Evolutionary conservation across 2,797 vertebrate species (phyloP), one percentile per base, ranked within the genome.

Genomic region (Poeciliopsis turneri): DNA sequence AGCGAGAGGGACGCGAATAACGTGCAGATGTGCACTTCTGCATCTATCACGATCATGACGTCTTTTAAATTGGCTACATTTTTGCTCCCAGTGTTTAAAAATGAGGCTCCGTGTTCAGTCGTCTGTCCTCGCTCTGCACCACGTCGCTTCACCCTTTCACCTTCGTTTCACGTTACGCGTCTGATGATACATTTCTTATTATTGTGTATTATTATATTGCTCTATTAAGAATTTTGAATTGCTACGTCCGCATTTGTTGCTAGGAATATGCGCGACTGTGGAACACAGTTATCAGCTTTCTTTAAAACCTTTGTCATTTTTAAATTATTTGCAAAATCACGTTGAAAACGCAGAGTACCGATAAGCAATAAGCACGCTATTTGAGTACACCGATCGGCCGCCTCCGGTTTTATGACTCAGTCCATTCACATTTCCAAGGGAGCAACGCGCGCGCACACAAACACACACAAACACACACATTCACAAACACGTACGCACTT

Each of bases 361-460:
- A 30, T 7, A 57, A n/a, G 49, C 49, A 51, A 88, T 83, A 86
- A 86, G 85, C 88, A 86, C 28, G 81, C 90, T 82, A 81, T 92
- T 87, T 84, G 83, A 86, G 82, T 80, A 69, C 76, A 82, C 76
- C 69, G 84, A 92, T 76, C 91, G 76, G 79, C 88, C 90, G 91
- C 93, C 93, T 94, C 91, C 87, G 92, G 82, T 88, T 94, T 87
- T 92, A 93, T 94, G 93, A 95, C 92, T 95, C 93, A 93, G 92
- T 93, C 90, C 88, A 92, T 93, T 93, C 93, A 92, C 91, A 91
- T 91, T 92, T 93, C 82, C 87, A 90, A 90, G 88, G 88, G 87
- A 90, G 83, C 81, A 79, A 82, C 78, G 10, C 74, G 47, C 82
- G 13, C 57, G 15, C 57, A 1, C 39, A 39, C 33, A 64, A 16